Percentiles rank a stretch among this genome's conserved stretches.
Conservation (phyloP, 2,797 vertebrate genomes). For the Micrastur ruficollis region DNA sequence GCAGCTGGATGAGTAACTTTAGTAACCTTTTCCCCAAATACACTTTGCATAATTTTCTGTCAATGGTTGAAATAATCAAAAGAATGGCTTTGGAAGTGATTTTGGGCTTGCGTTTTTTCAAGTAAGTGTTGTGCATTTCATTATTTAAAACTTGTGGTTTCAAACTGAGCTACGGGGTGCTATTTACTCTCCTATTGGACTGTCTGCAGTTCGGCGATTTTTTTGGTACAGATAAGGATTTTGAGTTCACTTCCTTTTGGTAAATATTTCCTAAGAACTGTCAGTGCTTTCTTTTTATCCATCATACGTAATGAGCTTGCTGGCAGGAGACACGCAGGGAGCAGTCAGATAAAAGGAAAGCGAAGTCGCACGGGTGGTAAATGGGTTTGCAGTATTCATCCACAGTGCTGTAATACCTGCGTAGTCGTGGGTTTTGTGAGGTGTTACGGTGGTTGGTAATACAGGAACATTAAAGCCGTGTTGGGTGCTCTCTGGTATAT, state of each 20-base stretch:
- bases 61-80: neutral
- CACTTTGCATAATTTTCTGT: neutral
- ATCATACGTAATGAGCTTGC: rapidly evolving
- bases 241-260: neutral
- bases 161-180: neutral
- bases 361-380: rapidly evolving
- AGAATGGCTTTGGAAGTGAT: neutral
- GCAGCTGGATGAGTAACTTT: neutral
- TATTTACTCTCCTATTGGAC: neutral
- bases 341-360: neutral
- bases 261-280: neutral
- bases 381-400: neutral
- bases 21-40: neutral
- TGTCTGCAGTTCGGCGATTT: neutral
- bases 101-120: neutral
- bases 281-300: neutral
- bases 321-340: neutral
- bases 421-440: neutral
- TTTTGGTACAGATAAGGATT: neutral
- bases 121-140: neutral
- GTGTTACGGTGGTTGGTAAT: neutral
- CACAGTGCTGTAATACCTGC: rapidly evolving
- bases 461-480: rapidly evolving
- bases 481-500: neutral
- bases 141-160: neutral